Conservation (phyloP, 2,797 vertebrate species). For the Loris lydekkerianus region DNA sequence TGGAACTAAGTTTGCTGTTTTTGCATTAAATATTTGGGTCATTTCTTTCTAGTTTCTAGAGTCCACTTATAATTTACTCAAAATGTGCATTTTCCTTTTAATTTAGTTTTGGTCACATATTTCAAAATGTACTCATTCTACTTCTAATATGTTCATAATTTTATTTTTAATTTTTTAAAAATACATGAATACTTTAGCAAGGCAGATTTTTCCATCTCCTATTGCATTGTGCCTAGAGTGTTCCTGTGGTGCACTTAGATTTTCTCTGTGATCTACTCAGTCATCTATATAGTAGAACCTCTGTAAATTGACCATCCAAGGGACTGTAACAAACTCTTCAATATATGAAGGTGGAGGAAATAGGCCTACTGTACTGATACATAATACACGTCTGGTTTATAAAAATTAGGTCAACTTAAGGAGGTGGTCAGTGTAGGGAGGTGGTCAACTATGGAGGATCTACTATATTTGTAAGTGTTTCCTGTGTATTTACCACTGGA, state of each 20-base stretch:
- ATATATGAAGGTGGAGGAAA: too few relatives aligned
- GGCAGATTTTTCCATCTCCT: background rate
- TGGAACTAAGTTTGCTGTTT: slow-evolving; percentile 18
- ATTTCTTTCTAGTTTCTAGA: background rate
- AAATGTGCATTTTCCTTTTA: background rate
- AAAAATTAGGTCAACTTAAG: too few relatives aligned
- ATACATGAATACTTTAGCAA: background rate
- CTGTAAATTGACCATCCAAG: too few relatives aligned
- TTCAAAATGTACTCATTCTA: background rate
- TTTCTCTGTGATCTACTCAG: background rate
- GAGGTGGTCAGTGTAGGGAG: too few relatives aligned
- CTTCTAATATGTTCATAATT: background rate
- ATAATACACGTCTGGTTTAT: too few relatives aligned
- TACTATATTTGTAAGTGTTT: background rate
- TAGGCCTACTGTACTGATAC: too few relatives aligned
- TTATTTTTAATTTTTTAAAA: background rate
- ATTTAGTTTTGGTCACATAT: background rate
- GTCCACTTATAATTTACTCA: background rate
- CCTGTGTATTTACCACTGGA: background rate
- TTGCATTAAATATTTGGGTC: background rate
- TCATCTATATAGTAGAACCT: background rate
- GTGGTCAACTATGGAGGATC: too few relatives aligned
- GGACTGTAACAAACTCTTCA: too few relatives aligned
- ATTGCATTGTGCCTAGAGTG: background rate
- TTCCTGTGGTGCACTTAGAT: background rate